Evolutionary conservation across 2,888 invertebrate species (phyloP).

Genomic region (Sympetrum striolatum): DNA sequence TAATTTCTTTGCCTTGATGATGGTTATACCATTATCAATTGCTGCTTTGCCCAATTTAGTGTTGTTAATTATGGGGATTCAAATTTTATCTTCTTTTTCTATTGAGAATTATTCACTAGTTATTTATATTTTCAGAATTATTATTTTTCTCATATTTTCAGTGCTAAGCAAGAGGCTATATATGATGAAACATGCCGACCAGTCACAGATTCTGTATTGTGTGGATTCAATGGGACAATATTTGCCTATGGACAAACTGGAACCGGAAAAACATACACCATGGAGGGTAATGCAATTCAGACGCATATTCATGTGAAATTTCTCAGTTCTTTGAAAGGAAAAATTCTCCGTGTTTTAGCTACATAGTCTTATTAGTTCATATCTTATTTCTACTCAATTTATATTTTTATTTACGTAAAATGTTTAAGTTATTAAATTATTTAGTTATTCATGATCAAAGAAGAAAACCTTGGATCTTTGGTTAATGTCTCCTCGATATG

Average conservation of each 20-base stretch:
- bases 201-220: slow-evolving; percentile 91
- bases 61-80: no score
- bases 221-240: slow-evolving; percentile 98
- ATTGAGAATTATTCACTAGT: not conserved
- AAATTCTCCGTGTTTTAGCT: no score
- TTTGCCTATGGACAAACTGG: slow-evolving; percentile 99
- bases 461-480: no score
- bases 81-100: not conserved
- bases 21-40: no score
- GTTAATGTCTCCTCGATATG: no score
- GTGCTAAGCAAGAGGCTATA: slow-evolving; percentile 86
- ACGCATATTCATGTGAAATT: not conserved
- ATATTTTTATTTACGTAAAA: not conserved
- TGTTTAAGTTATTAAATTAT: no score
- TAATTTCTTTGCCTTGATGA: no score
- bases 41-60: no score
- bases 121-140: slow-evolving; percentile 46
- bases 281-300: slow-evolving; percentile 64
- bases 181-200: slow-evolving; percentile 97
- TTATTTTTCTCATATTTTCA: slow-evolving; percentile 54
- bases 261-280: slow-evolving; percentile 81
- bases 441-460: not conserved
- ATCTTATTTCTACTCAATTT: no score
- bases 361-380: no score
- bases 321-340: not conserved